Percentiles rank a stretch among this genome's conserved stretches.
phyloP scores from a whole-genome alignment of 2,797 vertebrate species.

The Chloroceryle amazona region DNA sequence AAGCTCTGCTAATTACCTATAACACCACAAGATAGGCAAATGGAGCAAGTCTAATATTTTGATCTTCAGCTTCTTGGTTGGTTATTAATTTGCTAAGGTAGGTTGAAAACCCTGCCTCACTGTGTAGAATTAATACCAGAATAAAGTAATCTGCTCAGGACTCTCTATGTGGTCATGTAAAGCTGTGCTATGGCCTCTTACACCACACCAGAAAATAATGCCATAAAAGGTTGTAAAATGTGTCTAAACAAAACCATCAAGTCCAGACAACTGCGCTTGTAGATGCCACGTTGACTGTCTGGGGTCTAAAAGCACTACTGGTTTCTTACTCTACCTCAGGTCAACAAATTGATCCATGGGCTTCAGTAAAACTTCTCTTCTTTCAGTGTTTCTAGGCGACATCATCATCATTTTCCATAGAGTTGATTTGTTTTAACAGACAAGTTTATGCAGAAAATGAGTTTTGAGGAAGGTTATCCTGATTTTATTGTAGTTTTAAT shows the following conservation, averaged over 20 bases:
- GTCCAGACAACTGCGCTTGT: not conserved
- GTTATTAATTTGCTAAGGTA: not conserved
- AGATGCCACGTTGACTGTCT: not conserved
- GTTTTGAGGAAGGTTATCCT: not conserved
- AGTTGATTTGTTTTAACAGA: not conserved
- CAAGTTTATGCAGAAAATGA: not conserved
- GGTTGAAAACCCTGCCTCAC: not conserved
- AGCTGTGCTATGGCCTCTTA: not conserved
- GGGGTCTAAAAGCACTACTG: not conserved
- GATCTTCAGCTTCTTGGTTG: not conserved
- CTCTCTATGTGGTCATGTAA: rapidly evolving
- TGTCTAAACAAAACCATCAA: not conserved
- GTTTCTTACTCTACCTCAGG: not conserved
- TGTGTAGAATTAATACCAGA: not conserved
- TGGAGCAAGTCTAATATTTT: not conserved
- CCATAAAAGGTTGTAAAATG: not conserved
- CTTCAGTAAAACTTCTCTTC: not conserved
- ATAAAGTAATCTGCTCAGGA: not conserved
- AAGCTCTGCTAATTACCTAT: not conserved
- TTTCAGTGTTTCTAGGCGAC: not conserved
- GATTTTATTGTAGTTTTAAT: not conserved
- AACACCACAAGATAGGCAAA: not conserved
- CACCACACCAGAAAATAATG: not conserved
- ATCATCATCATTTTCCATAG: not conserved
- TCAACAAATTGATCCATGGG: not conserved